Conservation (phyloP, 1,140 invertebrate genomes). For the Trissolcus basalis region DNA sequence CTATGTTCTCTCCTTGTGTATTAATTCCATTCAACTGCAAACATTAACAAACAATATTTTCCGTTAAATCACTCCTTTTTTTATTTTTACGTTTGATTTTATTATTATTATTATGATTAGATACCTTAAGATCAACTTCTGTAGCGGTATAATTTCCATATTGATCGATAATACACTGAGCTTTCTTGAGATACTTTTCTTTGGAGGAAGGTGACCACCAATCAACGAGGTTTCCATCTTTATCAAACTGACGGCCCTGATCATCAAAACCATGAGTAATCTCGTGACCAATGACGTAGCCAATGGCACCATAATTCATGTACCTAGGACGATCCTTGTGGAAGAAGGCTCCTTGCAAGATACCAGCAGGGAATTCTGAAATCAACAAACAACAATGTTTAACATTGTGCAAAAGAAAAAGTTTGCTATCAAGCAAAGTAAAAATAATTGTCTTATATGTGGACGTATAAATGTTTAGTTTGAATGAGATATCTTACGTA, state of each 20-base stretch:
- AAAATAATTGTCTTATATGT: too few relatives aligned
- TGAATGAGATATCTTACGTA: too few relatives aligned
- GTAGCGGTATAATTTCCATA: conserved; percentile 88
- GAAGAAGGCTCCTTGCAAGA: conserved; percentile 93
- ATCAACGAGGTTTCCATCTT: conserved; percentile 88
- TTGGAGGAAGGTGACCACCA: conserved; percentile 90
- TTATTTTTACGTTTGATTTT: not conserved
- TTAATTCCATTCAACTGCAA: conserved; percentile 88
- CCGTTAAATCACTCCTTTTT: not conserved
- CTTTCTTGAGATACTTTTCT: conserved; percentile 84
- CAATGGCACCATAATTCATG: conserved; percentile 94
- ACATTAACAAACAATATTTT: not conserved
- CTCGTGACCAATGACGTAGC: conserved; percentile 95
- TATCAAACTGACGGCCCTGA: conserved; percentile 92
- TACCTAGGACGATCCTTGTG: conserved; percentile 88
- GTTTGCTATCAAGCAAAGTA: too few relatives aligned
- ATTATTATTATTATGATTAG: not conserved
- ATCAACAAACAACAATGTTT: not conserved
- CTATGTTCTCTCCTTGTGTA: conserved; percentile 94
- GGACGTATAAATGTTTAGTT: too few relatives aligned
- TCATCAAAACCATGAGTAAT: conserved; percentile 96
- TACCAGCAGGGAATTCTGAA: conserved; percentile 91
- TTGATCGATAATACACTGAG: conserved; percentile 91
- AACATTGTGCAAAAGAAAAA: too few relatives aligned
- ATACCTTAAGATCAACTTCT: conserved; percentile 83